Evolutionary conservation across 2,113 vertebrate genomes (phyloP).

Genomic region (Garra rufa): DNA sequence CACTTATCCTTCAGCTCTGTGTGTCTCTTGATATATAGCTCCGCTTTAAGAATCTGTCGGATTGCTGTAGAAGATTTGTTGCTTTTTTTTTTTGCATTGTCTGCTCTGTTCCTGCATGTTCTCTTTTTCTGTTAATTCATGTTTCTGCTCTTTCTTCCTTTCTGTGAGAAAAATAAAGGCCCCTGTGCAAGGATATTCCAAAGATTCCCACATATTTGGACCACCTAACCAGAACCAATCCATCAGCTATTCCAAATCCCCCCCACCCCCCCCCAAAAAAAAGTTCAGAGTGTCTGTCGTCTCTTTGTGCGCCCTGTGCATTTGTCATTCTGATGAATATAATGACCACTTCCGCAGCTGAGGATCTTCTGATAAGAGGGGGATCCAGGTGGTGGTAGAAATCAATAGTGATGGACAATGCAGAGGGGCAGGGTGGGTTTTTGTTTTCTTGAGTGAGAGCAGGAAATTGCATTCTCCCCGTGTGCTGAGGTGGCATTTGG

Average conservation of each 20-base stretch:
- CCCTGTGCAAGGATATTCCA: no score
- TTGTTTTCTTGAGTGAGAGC: conserved; percentile 40
- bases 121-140: conserved; percentile 23
- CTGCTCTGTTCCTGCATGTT: not conserved
- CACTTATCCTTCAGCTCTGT: not conserved
- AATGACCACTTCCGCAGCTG: not conserved
- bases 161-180: not conserved
- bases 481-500: conserved; percentile 75
- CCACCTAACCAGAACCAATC: not conserved
- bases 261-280: not conserved
- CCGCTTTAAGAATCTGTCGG: no score
- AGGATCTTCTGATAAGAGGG: conserved; percentile 23
- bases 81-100: conserved; percentile 6
- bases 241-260: not conserved
- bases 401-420: conserved; percentile 48
- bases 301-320: no score
- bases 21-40: conserved; percentile 10
- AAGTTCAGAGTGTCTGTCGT: not conserved
- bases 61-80: conserved; percentile 6
- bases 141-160: not conserved
- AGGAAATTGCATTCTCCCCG: conserved; percentile 57
- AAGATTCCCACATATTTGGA: not conserved
- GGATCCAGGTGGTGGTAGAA: conserved; percentile 15
- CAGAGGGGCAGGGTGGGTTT: conserved; percentile 25
- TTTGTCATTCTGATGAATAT: not conserved